Evolutionary conservation across 1,140 invertebrate species (phyloP).

Genomic region (Scaptomyza pallida): DNA sequence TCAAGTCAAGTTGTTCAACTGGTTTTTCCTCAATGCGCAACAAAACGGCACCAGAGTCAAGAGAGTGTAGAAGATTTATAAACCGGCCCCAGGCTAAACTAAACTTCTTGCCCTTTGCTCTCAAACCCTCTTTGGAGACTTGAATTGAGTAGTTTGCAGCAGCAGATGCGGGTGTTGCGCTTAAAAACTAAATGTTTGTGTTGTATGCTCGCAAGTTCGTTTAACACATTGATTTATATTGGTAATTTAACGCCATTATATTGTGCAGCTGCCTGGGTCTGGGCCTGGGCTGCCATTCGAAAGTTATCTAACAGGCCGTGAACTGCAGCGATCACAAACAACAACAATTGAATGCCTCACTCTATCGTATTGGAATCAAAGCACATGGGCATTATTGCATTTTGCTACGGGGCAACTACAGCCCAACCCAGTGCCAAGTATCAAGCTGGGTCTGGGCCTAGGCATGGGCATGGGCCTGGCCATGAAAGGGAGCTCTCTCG

Average conservation of each 20-base stretch:
- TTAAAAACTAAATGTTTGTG: conserved; percentile 1
- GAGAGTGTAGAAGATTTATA: conserved; percentile 23
- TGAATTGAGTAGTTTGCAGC: conserved; percentile 2
- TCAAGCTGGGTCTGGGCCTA: conserved; percentile 33
- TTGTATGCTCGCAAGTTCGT: conserved; percentile 24
- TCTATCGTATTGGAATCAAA: neutral
- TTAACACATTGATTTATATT: conserved; percentile 80
- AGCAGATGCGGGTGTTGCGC: conserved; percentile 48
- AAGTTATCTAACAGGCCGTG: conserved; percentile 72
- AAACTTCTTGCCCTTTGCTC: conserved; percentile 22
- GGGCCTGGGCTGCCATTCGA: conserved; percentile 32
- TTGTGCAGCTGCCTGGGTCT: conserved; percentile 56
- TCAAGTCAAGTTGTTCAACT: conserved; percentile 78
- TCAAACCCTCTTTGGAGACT: conserved; percentile 47
- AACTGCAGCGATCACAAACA: conserved; percentile 75
- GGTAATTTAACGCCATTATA: conserved; percentile 80
- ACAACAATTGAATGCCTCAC: conserved; percentile 59
- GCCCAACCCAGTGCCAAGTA: conserved; percentile 36
- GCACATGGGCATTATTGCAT: conserved; percentile 13
- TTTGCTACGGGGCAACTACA: neutral
- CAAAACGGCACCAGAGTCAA: neutral
- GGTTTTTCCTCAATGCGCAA: conserved; percentile 53
- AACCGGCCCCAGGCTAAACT: conserved; percentile 29
- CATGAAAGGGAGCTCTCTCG: conserved; percentile 11
- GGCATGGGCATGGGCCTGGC: conserved; percentile 13